These are phyloP conservation scores for Synanthedon formicaeformis DNA, from an alignment of 2,888 invertebrate genomes.

Conservation along the genomic window DNA sequence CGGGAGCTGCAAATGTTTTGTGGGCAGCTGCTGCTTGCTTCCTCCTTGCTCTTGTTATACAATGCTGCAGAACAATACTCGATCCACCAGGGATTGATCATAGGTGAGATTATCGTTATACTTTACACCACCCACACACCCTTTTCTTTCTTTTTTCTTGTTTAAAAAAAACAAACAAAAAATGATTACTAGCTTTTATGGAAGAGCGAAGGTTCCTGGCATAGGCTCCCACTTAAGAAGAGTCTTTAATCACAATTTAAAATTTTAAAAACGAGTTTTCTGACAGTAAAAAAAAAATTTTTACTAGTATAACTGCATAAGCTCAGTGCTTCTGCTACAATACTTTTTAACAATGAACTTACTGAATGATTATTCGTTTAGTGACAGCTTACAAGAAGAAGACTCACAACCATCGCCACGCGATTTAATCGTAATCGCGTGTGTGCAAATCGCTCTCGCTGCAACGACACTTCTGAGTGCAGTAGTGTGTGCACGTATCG, in stretches of 20 bases:
- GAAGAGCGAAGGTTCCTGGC: no score
- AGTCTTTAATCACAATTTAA: no score
- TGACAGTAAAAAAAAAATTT: no score
- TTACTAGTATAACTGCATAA: no score
- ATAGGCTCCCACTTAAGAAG: no score
- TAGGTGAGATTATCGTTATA: conserved; percentile 15
- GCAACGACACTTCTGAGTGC: conserved; percentile 63
- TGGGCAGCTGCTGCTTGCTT: conserved; percentile 71
- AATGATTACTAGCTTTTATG: no score
- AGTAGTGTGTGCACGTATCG: conserved; percentile 65
- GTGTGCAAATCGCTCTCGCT: conserved; percentile 61
- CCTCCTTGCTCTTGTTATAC: conserved; percentile 63
- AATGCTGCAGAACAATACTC: conserved; percentile 64
- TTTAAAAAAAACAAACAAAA: no score
- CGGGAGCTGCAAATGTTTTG: conserved; percentile 46
- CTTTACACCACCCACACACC: no score
- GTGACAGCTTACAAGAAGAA: conserved; percentile 44
- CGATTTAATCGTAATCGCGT: conserved; percentile 59
- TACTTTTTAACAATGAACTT: no score
- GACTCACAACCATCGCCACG: conserved; percentile 49
- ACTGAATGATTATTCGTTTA: conserved; percentile 27
- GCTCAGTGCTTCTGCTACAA: no score
- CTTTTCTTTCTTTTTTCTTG: no score
- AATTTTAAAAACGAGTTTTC: no score
- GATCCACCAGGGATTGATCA: conserved; percentile 43